Evolutionary conservation across 2,113 vertebrate genomes (phyloP).

Genomic region (Columba livia): DNA sequence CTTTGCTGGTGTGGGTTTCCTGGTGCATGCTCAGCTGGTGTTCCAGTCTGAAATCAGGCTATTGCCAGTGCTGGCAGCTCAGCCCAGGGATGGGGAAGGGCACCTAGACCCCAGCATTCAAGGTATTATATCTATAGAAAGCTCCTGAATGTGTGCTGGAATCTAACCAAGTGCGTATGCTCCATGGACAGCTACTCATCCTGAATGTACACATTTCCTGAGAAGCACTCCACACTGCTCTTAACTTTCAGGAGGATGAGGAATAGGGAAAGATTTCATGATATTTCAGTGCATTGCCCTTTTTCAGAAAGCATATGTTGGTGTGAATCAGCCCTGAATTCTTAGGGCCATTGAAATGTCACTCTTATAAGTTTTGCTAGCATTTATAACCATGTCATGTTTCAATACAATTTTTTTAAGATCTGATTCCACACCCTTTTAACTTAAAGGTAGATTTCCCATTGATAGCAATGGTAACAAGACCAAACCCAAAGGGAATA

Average conservation of each 20-base stretch:
- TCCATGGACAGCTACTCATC: neutral
- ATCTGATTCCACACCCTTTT: neutral
- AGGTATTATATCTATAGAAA: neutral
- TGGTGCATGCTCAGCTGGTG: fast-evolving
- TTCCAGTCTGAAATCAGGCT: neutral
- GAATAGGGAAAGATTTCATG: fast-evolving
- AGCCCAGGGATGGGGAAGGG: fast-evolving
- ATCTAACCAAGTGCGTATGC: neutral
- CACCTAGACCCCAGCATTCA: neutral
- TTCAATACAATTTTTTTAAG: neutral
- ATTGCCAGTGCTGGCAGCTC: neutral
- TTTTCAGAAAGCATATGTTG: neutral
- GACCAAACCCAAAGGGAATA: neutral
- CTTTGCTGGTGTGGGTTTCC: neutral
- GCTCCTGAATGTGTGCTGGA: neutral
- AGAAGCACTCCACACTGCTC: neutral
- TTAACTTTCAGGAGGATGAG: neutral
- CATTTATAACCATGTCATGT: neutral
- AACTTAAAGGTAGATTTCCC: neutral
- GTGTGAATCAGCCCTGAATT: neutral
- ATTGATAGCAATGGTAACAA: neutral
- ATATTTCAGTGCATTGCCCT: neutral
- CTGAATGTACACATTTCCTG: neutral
- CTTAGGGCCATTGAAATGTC: neutral
- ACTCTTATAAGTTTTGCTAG: neutral